Conservation (phyloP, 1,140 invertebrate species). For the Elymnias hypermnestra region DNA sequence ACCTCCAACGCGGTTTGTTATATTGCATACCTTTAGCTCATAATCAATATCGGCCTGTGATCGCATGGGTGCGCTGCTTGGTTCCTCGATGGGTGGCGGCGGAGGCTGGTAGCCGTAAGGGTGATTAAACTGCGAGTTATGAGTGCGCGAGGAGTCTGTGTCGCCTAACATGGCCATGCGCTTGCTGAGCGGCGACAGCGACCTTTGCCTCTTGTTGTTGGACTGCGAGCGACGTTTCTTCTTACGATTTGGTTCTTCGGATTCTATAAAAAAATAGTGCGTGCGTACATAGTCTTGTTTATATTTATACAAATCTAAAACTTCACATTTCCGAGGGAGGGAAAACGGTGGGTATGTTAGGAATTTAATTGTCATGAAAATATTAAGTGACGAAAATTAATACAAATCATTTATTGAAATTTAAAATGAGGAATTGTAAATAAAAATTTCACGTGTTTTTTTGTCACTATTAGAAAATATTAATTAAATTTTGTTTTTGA, state of each 20-base stretch:
- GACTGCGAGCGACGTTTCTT: constrained; percentile 79
- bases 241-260: constrained; percentile 77
- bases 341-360: no score
- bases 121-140: constrained; percentile 79
- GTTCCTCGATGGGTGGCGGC: constrained; percentile 52
- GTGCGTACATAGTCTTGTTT: no score
- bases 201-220: constrained; percentile 81
- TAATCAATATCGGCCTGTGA: constrained; percentile 78
- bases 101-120: constrained; percentile 67
- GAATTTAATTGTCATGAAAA: no score
- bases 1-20: background rate
- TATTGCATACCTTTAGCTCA: constrained; percentile 75
- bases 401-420: no score
- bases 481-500: no score
- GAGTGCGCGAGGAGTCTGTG: constrained; percentile 69
- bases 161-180: constrained; percentile 83
- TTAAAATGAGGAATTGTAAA: no score
- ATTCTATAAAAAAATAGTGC: constrained; percentile 71
- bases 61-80: constrained; percentile 29
- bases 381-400: no score
- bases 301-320: no score
- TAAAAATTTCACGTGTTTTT: no score
- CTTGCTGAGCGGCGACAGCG: constrained; percentile 86
- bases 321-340: no score
- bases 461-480: no score